Percentiles rank a stretch among this genome's conserved stretches.
These are phyloP conservation scores for Agrochola litura DNA, from an alignment of 2,888 invertebrate genomes.

Conservation along the genomic window DNA sequence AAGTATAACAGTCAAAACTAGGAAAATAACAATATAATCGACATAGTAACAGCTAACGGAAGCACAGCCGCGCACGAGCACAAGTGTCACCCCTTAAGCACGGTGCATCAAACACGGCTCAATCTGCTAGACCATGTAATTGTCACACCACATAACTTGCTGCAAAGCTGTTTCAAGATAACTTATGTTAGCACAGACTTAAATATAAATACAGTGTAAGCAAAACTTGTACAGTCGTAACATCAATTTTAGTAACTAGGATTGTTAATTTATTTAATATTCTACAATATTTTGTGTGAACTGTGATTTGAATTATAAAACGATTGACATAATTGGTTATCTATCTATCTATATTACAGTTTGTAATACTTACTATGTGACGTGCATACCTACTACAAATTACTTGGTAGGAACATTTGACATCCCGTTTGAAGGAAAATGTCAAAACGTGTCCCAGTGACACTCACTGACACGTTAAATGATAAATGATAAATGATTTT, in stretches of 20 bases:
- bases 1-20: not conserved
- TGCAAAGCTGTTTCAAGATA: not conserved
- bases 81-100: conserved; percentile 38
- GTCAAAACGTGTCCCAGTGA: too few species aligned
- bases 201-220: not conserved
- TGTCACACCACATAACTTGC: conserved; percentile 11
- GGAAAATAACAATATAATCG: not conserved
- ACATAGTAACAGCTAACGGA: not conserved
- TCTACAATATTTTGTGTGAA: not conserved
- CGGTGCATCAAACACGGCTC: conserved; percentile 24
- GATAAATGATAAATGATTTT: too few species aligned
- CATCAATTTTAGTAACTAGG: too few species aligned
- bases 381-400: not conserved
- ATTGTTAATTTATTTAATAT: not conserved
- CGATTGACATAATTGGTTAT: too few species aligned
- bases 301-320: too few species aligned
- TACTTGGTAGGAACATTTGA: not conserved
- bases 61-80: conserved; percentile 14
- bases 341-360: not conserved
- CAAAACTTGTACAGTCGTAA: not conserved
- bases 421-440: too few species aligned
- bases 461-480: too few species aligned
- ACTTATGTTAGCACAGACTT: not conserved
- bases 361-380: not conserved
- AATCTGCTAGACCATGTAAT: conserved; percentile 29